phyloP scores from a whole-genome alignment of 2,888 invertebrate genomes.

The Gari tellinella region DNA sequence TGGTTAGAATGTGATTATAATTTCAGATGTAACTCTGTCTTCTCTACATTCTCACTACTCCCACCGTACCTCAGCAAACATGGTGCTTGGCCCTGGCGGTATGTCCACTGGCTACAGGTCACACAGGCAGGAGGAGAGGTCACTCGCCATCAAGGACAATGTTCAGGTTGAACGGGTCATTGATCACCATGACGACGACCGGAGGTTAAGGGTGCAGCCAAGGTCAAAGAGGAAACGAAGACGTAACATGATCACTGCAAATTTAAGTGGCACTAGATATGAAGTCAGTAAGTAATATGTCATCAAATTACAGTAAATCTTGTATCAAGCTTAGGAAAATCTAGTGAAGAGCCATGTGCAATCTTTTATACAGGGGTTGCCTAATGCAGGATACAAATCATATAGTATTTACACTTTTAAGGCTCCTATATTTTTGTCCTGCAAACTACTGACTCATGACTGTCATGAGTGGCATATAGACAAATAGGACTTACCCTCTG shows the following conservation, averaged over 20 bases:
- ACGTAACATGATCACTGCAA: constrained; percentile 76
- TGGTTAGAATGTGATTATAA: background rate
- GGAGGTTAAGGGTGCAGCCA: constrained; percentile 41
- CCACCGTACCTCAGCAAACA: constrained; percentile 51
- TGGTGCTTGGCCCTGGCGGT: constrained; percentile 46
- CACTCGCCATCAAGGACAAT: constrained; percentile 14
- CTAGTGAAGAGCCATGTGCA: too few relatives aligned
- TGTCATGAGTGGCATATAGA: too few relatives aligned
- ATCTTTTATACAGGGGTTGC: too few relatives aligned
- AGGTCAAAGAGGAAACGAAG: constrained; percentile 71
- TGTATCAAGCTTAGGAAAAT: too few relatives aligned
- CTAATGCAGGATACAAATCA: too few relatives aligned
- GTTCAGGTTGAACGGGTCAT: constrained; percentile 24
- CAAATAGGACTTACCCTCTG: too few relatives aligned
- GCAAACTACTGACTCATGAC: too few relatives aligned
- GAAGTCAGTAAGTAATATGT: constrained; percentile 81
- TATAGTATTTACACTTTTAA: too few relatives aligned
- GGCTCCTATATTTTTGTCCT: too few relatives aligned
- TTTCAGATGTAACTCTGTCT: constrained; percentile 70
- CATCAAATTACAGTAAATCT: too few relatives aligned
- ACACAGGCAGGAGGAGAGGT: constrained; percentile 27
- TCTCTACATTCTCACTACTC: constrained; percentile 67
- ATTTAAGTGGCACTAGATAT: constrained; percentile 83
- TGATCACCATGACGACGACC: constrained; percentile 51
- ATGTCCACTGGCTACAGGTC: constrained; percentile 31